These are phyloP conservation scores for Micronisus gabar DNA, from an alignment of 2,113 vertebrate species.

Conservation along the genomic window DNA sequence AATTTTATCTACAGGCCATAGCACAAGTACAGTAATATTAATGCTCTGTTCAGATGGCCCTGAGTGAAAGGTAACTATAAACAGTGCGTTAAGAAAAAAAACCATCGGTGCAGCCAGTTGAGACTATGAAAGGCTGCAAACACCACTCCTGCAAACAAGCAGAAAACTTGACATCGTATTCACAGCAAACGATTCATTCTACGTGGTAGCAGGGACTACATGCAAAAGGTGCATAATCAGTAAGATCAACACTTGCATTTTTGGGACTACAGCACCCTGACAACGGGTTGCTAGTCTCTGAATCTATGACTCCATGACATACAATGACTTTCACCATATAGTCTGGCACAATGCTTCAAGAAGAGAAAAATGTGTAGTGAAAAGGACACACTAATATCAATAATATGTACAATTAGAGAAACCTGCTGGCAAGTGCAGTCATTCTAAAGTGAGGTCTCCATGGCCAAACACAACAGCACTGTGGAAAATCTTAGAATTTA, in stretches of 20 bases:
- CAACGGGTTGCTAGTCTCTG: not conserved
- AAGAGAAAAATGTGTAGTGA: not conserved
- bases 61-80: not conserved
- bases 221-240: not conserved
- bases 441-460: not conserved
- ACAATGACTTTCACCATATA: not conserved
- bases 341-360: not conserved
- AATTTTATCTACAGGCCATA: not conserved
- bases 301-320: not conserved
- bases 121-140: not conserved
- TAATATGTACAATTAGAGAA: not conserved
- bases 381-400: not conserved
- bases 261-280: not conserved
- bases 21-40: not conserved
- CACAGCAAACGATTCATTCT: fast-evolving
- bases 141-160: not conserved
- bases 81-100: fast-evolving
- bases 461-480: not conserved
- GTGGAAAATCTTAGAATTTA: not conserved
- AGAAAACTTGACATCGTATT: not conserved
- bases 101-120: not conserved
- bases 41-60: not conserved
- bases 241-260: not conserved
- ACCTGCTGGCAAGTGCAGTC: not conserved
- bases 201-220: not conserved